A percentile compares a stretch with the other conserved stretches of the same genome.
Evolutionary conservation across 2,888 invertebrate genomes (phyloP).

Genomic region (Sympetrum striolatum): DNA sequence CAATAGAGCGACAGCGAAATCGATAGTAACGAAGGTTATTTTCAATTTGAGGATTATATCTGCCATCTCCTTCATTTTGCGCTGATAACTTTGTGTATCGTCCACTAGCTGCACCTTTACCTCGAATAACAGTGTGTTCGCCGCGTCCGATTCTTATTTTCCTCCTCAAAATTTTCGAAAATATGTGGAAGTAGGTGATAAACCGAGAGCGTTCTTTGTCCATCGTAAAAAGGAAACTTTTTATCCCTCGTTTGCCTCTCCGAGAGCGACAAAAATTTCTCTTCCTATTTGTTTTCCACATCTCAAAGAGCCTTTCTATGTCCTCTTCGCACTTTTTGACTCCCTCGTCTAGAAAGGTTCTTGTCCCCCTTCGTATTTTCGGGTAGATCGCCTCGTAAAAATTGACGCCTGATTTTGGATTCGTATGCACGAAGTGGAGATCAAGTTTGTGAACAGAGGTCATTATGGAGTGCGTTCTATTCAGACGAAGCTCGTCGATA

Average conservation of each 20-base stretch:
- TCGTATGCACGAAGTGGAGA: background rate
- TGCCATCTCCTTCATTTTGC: too few relatives aligned
- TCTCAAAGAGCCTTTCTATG: background rate
- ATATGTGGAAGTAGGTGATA: background rate
- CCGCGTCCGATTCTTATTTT: too few relatives aligned
- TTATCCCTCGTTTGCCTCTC: background rate
- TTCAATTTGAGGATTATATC: too few relatives aligned
- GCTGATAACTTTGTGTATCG: too few relatives aligned
- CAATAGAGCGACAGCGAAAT: too few relatives aligned
- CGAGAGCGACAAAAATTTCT: background rate
- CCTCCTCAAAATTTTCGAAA: background rate
- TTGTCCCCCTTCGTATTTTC: background rate
- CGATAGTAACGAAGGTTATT: too few relatives aligned
- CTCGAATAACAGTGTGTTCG: too few relatives aligned
- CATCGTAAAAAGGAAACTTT: background rate
- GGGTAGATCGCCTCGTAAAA: background rate
- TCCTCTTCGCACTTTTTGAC: background rate
- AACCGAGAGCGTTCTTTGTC: background rate
- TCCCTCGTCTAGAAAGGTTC: background rate
- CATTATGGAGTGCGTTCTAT: too few relatives aligned
- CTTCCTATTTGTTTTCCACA: background rate
- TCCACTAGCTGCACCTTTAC: too few relatives aligned
- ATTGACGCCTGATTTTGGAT: slow-evolving; percentile 12
- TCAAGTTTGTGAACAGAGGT: too few relatives aligned
- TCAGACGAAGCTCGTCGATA: too few relatives aligned